Percentiles rank a stretch among this genome's conserved stretches.
Evolutionary conservation across 2,888 invertebrate genomes (phyloP).

Genomic region (Heliconius ismenius): DNA sequence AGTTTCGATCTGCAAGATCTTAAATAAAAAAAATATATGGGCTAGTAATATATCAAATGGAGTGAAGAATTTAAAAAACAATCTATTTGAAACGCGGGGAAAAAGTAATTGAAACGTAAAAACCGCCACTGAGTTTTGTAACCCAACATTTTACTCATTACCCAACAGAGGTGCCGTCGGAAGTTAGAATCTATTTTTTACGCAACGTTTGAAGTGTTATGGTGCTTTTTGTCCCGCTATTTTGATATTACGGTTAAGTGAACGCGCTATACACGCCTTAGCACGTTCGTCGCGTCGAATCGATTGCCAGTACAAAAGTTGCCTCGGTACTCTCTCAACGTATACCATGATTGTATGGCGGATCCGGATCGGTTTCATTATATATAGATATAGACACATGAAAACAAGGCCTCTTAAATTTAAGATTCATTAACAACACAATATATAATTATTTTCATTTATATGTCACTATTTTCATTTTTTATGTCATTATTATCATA

Average conservation of each 20-base stretch:
- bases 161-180: conserved; percentile 27
- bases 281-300: conserved; percentile 28
- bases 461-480: not conserved
- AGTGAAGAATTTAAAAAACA: not conserved
- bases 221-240: conserved; percentile 43
- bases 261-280: conserved; percentile 29
- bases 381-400: not conserved
- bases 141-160: not conserved
- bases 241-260: conserved; percentile 35
- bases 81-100: not conserved
- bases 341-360: conserved; percentile 20
- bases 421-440: not conserved
- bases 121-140: conserved; percentile 12
- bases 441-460: not conserved
- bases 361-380: conserved; percentile 8
- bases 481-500: too few relatives aligned
- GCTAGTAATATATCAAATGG: not conserved
- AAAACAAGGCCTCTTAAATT: conserved; percentile 2
- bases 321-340: conserved; percentile 46
- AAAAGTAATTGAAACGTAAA: not conserved
- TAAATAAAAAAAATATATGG: not conserved
- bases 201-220: conserved; percentile 39
- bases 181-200: conserved; percentile 28
- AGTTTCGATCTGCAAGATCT: conserved; percentile 9
- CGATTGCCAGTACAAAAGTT: conserved; percentile 70